Evolutionary conservation across 2,113 vertebrate species (phyloP), one percentile per base, ranked within the genome.

Genomic region (Malurus cyaneus): DNA sequence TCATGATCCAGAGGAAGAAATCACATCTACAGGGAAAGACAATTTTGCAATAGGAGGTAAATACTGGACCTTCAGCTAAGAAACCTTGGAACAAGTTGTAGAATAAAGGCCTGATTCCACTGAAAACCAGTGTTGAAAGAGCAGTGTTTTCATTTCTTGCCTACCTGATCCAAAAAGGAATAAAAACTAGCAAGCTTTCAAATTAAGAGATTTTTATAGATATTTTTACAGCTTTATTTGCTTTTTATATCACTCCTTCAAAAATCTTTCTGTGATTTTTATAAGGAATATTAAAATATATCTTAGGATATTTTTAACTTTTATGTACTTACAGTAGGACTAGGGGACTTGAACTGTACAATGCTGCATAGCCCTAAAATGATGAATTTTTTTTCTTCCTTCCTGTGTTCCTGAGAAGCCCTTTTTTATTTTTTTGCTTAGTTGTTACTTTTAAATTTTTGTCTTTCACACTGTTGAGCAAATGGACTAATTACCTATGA

Each of bases 1-100:
- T 82, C 29, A n/a, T 86, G 87, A 62, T 69, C 42, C 66, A 73
- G 52, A 83, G 62, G 29, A 93, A 93, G 17, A 85, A 91, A 82
- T 56, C 31, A 52, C 78, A 50, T 85, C 54, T 46, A 66, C 59
- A 83, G 9, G 31, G 59, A 81, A 91, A 84, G 53, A 32, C 16
- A 50, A 1, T 47, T 89, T 59, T 59, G 34, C 62, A 88, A 18
- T 21, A 59, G 19, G 19, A 74, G 12, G 34, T 54, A 80, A 85
- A 73, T 73, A 47, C 0, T 65, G 46, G 39, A 65, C 6, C 13
- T 25, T 39, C 41, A 47, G 31, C 64, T 70, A 77, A 80, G 64
- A 88, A 88, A 78, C 29, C 44, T 83, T 32, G 47, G 59, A 36
- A 72, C 20, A 72, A 74, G 18, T 39, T 77, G 12, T 47, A 52